Evolutionary conservation across 1,140 invertebrate genomes (phyloP).

Genomic region (Meloidogyne chitwoodi): DNA sequence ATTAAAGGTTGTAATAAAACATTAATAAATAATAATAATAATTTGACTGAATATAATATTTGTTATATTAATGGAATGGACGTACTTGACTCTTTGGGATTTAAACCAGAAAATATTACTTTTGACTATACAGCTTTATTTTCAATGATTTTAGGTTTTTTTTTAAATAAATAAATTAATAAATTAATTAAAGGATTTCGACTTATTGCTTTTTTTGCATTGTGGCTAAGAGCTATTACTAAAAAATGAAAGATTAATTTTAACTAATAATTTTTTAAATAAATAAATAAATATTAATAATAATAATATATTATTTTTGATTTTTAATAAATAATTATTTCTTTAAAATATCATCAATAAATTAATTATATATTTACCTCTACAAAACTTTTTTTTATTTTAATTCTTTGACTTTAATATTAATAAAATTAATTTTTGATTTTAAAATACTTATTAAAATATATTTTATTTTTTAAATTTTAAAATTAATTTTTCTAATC

Average conservation of each 20-base stretch:
- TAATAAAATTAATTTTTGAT: too few relatives aligned
- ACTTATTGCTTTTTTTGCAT: slow-evolving; percentile 71
- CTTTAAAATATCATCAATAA: too few relatives aligned
- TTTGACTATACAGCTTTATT: slow-evolving; percentile 71
- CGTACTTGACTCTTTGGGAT: slow-evolving; percentile 75
- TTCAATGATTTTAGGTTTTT: slow-evolving; percentile 68
- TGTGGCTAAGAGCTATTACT: slow-evolving; percentile 61
- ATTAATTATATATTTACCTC: too few relatives aligned
- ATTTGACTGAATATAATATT: not conserved
- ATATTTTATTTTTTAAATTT: too few relatives aligned
- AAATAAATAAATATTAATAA: not conserved
- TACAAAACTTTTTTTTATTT: too few relatives aligned
- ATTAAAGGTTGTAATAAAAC: not conserved
- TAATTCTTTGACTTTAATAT: too few relatives aligned
- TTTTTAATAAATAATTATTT: too few relatives aligned
- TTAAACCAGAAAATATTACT: slow-evolving; percentile 71
- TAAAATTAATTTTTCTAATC: too few relatives aligned
- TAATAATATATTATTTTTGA: not conserved
- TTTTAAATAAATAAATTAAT: not conserved
- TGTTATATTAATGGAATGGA: slow-evolving; percentile 67
- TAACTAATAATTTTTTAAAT: not conserved
- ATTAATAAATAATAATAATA: not conserved
- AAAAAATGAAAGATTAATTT: slow-evolving; percentile 18
- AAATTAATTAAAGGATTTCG: slow-evolving; percentile 65
- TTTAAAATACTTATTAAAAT: too few relatives aligned